Base-by-base conservation (phyloP, 1,140 invertebrate species). In the Heliconius nattereri region DNA sequence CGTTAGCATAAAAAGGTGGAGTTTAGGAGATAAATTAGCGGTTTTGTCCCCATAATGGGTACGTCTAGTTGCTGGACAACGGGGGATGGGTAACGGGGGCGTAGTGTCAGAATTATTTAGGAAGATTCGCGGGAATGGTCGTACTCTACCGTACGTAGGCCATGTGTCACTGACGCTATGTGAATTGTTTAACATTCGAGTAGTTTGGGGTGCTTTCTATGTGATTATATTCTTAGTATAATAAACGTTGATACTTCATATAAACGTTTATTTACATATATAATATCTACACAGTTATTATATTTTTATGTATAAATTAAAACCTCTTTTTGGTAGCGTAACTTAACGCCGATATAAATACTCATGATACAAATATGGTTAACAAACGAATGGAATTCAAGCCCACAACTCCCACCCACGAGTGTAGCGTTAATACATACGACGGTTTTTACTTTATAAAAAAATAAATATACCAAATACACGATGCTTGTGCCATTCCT, bases 101-200 rank as follows among this genome's bases (percentile, higher is more conserved):
- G 87, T 90, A 90, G 89, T 89, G 86, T 84, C 85, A 83, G 85
- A 91, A 91, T 87, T 90, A 91, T 91, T 92, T 85, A 91, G 85
- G 84, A 88, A 88, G 87, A 86, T 88, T 87, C 88, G 87, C 88
- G 85, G 89, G 83, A 90, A 92, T 88, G 87, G 88, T 84, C 85
- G 89, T 85, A 83, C 85, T 87, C 86, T 91, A 72, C 88, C 87
- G 86, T 84, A 83, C 82, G 37, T 3, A 9, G 54, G 8, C 54
- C 8, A 23, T 57, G 54, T 72, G 85, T 80, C 78, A 79, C 86
- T 83, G 82, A 73, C 72, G 66, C 23, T 40, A 9, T 37, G 32
- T 32, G 71, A 72, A 72, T 72, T 66, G 54, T 57, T 57, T 57
- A 57, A 57, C 54, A 23, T 57, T 23, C 3, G 1, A 23, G 20